A percentile compares a stretch with the other conserved stretches of the same genome.
These are phyloP conservation scores for Caenorhabditis sp. DNA, from an alignment of 2,888 invertebrate genomes.

Conservation along the genomic window DNA sequence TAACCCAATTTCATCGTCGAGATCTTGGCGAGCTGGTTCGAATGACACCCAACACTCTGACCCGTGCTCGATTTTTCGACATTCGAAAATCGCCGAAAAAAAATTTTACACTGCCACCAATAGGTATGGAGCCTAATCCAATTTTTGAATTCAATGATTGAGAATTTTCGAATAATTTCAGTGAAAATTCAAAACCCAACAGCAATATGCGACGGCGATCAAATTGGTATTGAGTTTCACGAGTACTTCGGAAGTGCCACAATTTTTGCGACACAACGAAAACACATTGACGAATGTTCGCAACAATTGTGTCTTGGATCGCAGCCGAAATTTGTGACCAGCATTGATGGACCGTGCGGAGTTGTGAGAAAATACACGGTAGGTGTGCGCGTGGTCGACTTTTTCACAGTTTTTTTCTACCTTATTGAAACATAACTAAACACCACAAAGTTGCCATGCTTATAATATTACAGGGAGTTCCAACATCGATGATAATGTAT, in stretches of 20 bases:
- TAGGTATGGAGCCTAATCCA: too few relatives aligned
- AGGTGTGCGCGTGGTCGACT: too few relatives aligned
- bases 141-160: background rate
- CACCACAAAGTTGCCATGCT: background rate
- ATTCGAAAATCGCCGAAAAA: slow-evolving; percentile 20
- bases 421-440: too few relatives aligned
- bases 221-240: slow-evolving; percentile 21
- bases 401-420: too few relatives aligned
- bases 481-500: slow-evolving; percentile 26
- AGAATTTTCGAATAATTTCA: too few relatives aligned
- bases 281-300: background rate
- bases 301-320: background rate
- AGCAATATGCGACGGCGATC: slow-evolving; percentile 21
- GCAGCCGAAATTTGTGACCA: slow-evolving; percentile 18
- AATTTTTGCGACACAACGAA: slow-evolving; percentile 8
- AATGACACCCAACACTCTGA: slow-evolving; percentile 42
- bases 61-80: slow-evolving; percentile 38
- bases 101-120: slow-evolving; percentile 12
- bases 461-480: slow-evolving; percentile 14
- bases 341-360: slow-evolving; percentile 29
- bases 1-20: background rate
- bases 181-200: slow-evolving; percentile 12
- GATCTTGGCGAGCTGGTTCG: slow-evolving; percentile 10
- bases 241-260: slow-evolving; percentile 21
- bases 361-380: slow-evolving; percentile 24